Evolutionary conservation across 2,113 vertebrate genomes (phyloP).

Genomic region (Notechis scutatus): DNA sequence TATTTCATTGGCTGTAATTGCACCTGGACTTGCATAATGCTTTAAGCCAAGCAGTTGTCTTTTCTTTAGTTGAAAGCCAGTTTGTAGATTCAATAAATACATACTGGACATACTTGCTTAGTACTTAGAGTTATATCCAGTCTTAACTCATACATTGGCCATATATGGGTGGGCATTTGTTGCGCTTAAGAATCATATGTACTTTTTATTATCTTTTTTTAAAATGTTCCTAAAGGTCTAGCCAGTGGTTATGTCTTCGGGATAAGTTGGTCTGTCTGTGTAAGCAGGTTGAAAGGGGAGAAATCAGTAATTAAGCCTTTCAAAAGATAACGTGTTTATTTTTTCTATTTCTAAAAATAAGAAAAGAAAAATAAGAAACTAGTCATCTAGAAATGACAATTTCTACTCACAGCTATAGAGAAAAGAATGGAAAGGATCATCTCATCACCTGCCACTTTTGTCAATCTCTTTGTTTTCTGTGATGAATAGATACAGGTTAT

Average conservation of each 20-base stretch:
- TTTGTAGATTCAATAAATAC: not conserved
- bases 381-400: not conserved
- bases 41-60: not conserved
- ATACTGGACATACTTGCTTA: not conserved
- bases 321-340: not conserved
- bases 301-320: not conserved
- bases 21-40: not conserved
- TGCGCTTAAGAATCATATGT: not conserved
- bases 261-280: not conserved
- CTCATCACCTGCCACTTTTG: not conserved
- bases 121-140: not conserved
- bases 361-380: not conserved
- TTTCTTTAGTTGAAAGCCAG: not conserved
- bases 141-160: not conserved
- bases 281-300: not conserved
- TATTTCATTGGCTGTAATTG: not conserved
- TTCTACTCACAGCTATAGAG: not conserved
- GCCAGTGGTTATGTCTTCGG: not conserved
- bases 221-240: not conserved
- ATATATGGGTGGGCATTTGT: not conserved
- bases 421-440: not conserved
- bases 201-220: not conserved
- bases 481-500: not conserved
- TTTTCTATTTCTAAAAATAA: not conserved
- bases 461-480: not conserved